Base-by-base conservation (phyloP, 2,797 vertebrate species). In the Dallia pectoralis region DNA sequence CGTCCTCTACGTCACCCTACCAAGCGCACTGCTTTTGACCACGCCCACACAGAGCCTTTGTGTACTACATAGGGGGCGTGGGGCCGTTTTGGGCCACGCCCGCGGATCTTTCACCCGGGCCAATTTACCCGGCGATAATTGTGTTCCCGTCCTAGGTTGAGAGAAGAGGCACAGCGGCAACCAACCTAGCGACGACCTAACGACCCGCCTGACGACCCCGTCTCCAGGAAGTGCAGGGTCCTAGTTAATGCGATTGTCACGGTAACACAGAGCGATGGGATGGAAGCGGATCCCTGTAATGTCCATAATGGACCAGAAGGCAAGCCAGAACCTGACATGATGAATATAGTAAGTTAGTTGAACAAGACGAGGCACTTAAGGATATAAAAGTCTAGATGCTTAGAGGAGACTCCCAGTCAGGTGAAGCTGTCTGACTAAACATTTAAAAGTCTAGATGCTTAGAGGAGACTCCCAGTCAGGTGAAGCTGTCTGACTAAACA, bases 171-270 rank as follows among this genome's bases (percentile, higher is more conserved):
- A 33, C 29, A 18, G 62, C 22, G 70, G 36, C 29, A 48, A 47
- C 63, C 59, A 72, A 62, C 33, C 53, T 64, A 29, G 25, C 40
- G 15, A 64, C 27, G 16, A 53, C 51, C 51, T 53, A 51, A 53
- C n/a, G n/a, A 56, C 51, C 56, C 19, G 9, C 69, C 32, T n/a
- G 51, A 19, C n/a, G 51, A 63, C 61, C 25, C 40, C 8, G 18
- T 47, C 33, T 72, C 59, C 61, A 72, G 71, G 62, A 65, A 64
- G 48, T 22, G 64, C 33, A 66, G 22, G 8, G 61, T 7, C 61
- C 14, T 16, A 1, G 40, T 36, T 32, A 22, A 25, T 56, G 33
- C 14, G 44, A 62, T 74, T 29, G 27, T 69, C 40, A 44, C 27
- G 30, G 61, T 47, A 68, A 69, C 67, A 22, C 36, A 32, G 25